A percentile compares a stretch with the other conserved stretches of the same genome.
These are phyloP conservation scores for Nomada hirtipes DNA, from an alignment of 2,888 invertebrate species.

Conservation along the genomic window DNA sequence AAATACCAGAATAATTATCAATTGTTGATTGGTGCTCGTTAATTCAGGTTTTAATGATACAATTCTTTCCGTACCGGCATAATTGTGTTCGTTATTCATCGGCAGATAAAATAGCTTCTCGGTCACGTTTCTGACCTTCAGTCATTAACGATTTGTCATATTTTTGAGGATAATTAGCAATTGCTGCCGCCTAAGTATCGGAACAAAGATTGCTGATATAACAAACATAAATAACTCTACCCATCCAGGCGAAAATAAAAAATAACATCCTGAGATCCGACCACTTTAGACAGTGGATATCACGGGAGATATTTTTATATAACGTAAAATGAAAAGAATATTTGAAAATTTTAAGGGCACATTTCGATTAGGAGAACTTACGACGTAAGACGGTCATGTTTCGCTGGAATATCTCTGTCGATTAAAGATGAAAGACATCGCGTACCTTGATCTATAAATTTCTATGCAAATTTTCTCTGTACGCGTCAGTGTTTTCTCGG, in stretches of 20 bases:
- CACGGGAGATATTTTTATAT: slow-evolving; percentile 7
- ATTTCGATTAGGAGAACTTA: slow-evolving; percentile 17
- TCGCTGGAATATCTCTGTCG: slow-evolving; percentile 12
- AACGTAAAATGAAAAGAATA: slow-evolving; percentile 36
- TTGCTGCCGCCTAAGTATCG: slow-evolving; percentile 9
- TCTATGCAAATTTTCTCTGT: slow-evolving; percentile 46
- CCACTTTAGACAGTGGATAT: slow-evolving; percentile 27
- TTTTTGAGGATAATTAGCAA: slow-evolving; percentile 1
- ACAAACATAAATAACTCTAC: slow-evolving; percentile 66
- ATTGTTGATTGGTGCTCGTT: slow-evolving; percentile 10
- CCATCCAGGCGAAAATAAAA: slow-evolving; percentile 55
- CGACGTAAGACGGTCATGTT: not conserved
- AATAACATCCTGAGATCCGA: slow-evolving; percentile 50
- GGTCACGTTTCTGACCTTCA: not conserved
- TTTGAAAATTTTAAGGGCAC: not conserved
- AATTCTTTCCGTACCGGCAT: not conserved
- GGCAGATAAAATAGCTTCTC: not conserved
- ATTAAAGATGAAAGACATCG: slow-evolving; percentile 29
- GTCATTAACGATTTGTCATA: not conserved
- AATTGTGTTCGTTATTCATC: not conserved
- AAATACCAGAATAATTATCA: not conserved
- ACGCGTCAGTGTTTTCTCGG: slow-evolving; percentile 42
- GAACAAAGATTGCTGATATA: slow-evolving; percentile 47
- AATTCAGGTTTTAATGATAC: slow-evolving; percentile 28
- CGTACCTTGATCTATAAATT: slow-evolving; percentile 18